Percentiles rank a stretch among this genome's conserved stretches.
Evolutionary conservation across 2,797 vertebrate species (phyloP).

Genomic region (Anas bahamensis): DNA sequence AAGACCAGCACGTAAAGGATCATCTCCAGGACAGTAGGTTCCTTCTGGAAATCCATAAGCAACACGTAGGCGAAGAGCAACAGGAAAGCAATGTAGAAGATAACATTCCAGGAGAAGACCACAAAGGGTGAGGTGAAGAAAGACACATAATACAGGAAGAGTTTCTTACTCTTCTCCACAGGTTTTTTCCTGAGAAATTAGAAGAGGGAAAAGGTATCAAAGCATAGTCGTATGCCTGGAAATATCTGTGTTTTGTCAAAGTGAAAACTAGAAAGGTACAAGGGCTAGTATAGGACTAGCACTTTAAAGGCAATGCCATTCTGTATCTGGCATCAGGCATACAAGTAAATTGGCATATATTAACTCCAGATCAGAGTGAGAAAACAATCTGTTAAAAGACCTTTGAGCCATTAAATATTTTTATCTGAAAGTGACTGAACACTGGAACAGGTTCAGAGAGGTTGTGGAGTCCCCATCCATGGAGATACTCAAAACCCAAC

Average conservation of each 20-base stretch:
- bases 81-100: slow-evolving; percentile 85
- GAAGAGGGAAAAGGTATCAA: not conserved
- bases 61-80: slow-evolving; percentile 84
- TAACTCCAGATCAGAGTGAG: not conserved
- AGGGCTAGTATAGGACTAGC: not conserved
- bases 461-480: not conserved
- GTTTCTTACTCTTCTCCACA: slow-evolving; percentile 72
- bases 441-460: not conserved
- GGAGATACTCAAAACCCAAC: not conserved
- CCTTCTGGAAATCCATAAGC: slow-evolving; percentile 83
- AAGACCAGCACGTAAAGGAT: slow-evolving; percentile 83
- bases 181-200: slow-evolving; percentile 78
- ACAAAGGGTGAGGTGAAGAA: slow-evolving; percentile 86
- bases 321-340: not conserved
- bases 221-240: not conserved
- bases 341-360: not conserved
- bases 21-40: slow-evolving; percentile 79
- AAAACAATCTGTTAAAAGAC: not conserved
- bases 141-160: slow-evolving; percentile 78
- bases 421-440: not conserved
- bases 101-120: slow-evolving; percentile 85
- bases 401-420: not conserved
- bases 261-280: not conserved
- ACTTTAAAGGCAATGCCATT: not conserved
- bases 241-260: not conserved